Base-by-base conservation (phyloP, 2,888 invertebrate species). In the Caenorhabditis imperialis region DNA sequence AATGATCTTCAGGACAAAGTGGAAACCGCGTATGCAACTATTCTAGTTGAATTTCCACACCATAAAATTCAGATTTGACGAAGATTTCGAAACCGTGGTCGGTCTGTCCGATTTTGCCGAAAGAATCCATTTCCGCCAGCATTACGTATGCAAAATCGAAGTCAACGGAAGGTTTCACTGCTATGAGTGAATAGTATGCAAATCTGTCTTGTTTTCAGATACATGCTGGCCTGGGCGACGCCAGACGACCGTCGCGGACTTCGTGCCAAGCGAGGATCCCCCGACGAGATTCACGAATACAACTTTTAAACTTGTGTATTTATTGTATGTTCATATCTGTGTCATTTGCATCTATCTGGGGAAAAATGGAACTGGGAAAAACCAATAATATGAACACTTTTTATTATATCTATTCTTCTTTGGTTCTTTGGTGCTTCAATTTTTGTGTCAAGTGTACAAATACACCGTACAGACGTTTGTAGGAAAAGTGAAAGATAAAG, bases 81-180 rank as follows among this genome's bases (percentile, higher is more conserved):
- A 61, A 22, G 55, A 67, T 1, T 63, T 77, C 25, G 73, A 77
- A 33, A 48, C 73, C 1, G 61, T 74, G 16, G 73, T 74, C 23
- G 77, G 77, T 8, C 30, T 77, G 12, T 57, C 60, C 2, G 73
- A 77, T 35, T 77, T 69, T 48, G 73, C 77, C 7, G 62, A 77
- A 16, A 27, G 71, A 35, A 55, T 77, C 30, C 77, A 70, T 25
- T 77, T 77, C 60, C 63, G 65, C 30, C 60, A 69, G 57, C 54
- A 58, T 20, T 73, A 57, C 40, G 77, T 77, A 3, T 77, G 77
- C 55, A 77, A 77, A 20, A 70, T 77, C 20, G 77, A 77, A 69
- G 62, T 70, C 6, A 65, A 63, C 30, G 73, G 73, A 60, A 62
- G 77, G 77, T 77, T 30, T 38, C 35, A 14, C 30, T 14, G 4